Evolutionary conservation across 2,797 vertebrate genomes (phyloP).

Genomic region (Fratercula arctica): DNA sequence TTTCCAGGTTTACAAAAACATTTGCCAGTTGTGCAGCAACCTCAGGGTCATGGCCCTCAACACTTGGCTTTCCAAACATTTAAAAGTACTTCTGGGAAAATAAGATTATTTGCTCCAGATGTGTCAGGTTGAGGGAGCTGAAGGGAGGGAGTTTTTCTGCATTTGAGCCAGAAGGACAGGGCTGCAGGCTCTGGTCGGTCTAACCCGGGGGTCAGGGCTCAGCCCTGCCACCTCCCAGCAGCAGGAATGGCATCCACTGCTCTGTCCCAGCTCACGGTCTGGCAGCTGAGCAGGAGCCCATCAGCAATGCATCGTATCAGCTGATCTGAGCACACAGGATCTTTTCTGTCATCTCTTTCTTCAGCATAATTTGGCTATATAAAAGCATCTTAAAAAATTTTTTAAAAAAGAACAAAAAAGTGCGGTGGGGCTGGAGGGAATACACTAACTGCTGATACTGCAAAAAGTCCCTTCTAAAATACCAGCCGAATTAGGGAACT

Average conservation of each 20-base stretch:
- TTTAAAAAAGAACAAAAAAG: background rate
- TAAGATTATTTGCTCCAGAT: background rate
- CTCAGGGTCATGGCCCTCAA: background rate
- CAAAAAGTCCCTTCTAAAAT: background rate
- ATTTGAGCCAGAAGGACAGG: background rate
- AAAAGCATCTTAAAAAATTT: background rate
- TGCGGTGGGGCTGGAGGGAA: background rate
- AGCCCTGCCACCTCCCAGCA: background rate
- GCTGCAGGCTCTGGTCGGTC: background rate
- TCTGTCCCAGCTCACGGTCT: background rate
- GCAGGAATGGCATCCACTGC: accelerated
- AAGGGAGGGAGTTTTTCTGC: background rate
- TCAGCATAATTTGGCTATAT: background rate
- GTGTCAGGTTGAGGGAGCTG: background rate
- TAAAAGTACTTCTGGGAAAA: background rate
- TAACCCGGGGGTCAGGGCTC: background rate
- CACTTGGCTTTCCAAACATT: background rate
- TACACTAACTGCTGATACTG: background rate
- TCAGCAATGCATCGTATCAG: background rate
- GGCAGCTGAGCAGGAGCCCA: background rate
- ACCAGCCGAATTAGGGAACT: background rate
- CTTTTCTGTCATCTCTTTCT: background rate
- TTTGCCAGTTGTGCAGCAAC: background rate
- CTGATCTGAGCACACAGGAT: background rate
- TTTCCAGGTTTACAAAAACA: background rate